Conservation (phyloP, 2,113 vertebrate species). For the Misgurnus mizolepis region DNA sequence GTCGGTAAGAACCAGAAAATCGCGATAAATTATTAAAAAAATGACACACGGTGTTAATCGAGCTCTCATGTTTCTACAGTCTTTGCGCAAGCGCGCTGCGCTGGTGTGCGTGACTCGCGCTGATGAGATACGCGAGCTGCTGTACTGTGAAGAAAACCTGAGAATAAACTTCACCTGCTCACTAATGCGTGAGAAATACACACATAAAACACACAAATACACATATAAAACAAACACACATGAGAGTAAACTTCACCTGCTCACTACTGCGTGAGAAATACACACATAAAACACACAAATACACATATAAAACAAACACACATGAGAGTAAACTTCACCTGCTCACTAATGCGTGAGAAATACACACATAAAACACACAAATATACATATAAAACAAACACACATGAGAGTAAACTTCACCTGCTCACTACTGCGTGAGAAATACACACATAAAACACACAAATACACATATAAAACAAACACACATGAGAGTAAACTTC, state of each 20-base stretch:
- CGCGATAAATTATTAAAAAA: not conserved
- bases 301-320: not conserved
- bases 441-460: slow-evolving; percentile 3
- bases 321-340: slow-evolving; percentile 59
- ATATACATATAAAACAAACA: not conserved
- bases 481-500: slow-evolving; percentile 74
- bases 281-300: not conserved
- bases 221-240: not conserved
- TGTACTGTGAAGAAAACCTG: slow-evolving; percentile 73
- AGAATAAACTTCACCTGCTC: slow-evolving; percentile 73
- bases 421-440: slow-evolving; percentile 83
- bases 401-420: slow-evolving; percentile 75
- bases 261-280: slow-evolving; percentile 83
- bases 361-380: not conserved
- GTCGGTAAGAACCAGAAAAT: slow-evolving; percentile 72
- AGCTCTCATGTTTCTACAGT: slow-evolving; percentile 62
- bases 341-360: slow-evolving; percentile 60
- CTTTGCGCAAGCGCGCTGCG: slow-evolving; percentile 84
- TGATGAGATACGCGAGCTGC: slow-evolving; percentile 66
- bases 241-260: slow-evolving; percentile 76
- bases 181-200: slow-evolving; percentile 81
- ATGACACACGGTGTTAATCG: not conserved
- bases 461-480: not conserved
- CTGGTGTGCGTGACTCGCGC: slow-evolving; percentile 64
- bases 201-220: not conserved